Percentiles rank a stretch among this genome's conserved stretches.
These are phyloP conservation scores for Myiotriccus ornatus DNA, from an alignment of 2,797 vertebrate species.

Conservation along the genomic window DNA sequence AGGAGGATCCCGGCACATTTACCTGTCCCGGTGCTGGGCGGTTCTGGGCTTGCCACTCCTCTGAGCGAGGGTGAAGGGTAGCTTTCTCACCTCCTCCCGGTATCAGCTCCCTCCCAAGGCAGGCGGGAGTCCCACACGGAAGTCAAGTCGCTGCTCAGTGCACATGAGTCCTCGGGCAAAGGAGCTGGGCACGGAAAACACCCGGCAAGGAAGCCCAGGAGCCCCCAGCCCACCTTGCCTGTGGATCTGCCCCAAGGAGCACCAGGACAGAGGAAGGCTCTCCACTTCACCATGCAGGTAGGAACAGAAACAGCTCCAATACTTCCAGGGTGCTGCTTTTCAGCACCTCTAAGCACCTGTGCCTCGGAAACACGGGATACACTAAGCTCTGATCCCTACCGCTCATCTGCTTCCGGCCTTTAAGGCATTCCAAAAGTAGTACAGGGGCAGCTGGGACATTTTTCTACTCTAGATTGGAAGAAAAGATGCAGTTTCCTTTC, in stretches of 20 bases:
- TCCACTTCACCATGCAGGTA: constrained; percentile 54
- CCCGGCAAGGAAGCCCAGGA: not conserved
- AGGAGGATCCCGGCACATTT: not conserved
- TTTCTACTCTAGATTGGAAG: not conserved
- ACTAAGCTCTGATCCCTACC: rapidly evolving
- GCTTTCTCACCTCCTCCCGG: not conserved
- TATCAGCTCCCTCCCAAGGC: not conserved
- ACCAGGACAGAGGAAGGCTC: not conserved
- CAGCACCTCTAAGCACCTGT: not conserved
- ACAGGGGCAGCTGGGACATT: not conserved
- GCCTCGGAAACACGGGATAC: rapidly evolving
- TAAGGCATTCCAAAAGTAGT: rapidly evolving
- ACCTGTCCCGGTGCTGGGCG: not conserved
- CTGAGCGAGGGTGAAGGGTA: constrained; percentile 12
- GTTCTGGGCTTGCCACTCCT: constrained; percentile 17
- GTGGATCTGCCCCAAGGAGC: not conserved
- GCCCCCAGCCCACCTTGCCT: not conserved
- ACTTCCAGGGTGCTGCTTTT: not conserved
- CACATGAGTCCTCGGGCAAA: not conserved
- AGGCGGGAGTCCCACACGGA: not conserved
- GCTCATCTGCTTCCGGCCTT: not conserved
- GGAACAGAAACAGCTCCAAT: not conserved
- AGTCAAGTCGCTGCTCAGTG: not conserved
- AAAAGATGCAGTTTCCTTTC: rapidly evolving
- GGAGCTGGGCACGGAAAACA: not conserved